Conservation (phyloP, 2,113 vertebrate species). For the Synchiropus splendidus region DNA sequence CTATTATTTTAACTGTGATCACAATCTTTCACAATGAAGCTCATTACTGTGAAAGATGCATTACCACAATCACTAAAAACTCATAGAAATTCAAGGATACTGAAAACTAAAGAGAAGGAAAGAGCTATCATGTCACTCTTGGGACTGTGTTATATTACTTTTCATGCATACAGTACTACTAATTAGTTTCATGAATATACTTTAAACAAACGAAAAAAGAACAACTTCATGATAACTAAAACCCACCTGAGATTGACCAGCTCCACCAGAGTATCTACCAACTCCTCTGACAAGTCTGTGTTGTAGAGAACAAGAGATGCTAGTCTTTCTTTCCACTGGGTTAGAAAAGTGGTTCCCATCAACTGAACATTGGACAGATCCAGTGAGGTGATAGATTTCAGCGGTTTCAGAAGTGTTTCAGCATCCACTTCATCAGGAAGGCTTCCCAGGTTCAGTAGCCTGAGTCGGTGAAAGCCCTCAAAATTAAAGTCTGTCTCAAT, state of each 20-base stretch:
- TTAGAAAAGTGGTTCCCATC: conserved; percentile 77
- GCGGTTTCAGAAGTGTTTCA: conserved; percentile 77
- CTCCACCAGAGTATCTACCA: conserved; percentile 79
- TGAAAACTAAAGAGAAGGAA: no score
- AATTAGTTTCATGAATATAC: no score
- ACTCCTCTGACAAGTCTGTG: conserved; percentile 89
- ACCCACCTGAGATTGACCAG: conserved; percentile 82
- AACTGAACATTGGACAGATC: conserved; percentile 85
- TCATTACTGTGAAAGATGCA: no score
- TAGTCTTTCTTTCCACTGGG: conserved; percentile 88
- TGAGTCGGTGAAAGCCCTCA: conserved; percentile 83
- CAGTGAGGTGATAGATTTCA: conserved; percentile 76
- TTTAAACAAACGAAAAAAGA: no score
- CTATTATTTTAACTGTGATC: no score
- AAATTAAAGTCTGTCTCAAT: conserved; percentile 88
- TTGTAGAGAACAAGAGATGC: conserved; percentile 93
- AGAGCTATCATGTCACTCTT: no score
- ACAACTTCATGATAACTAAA: not conserved
- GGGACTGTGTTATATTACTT: no score
- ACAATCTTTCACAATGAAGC: no score
- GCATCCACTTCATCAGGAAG: conserved; percentile 78
- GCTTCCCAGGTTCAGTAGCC: conserved; percentile 85
- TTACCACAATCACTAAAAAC: no score
- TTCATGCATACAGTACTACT: no score
- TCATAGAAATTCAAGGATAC: no score